A percentile compares a stretch with the other conserved stretches of the same genome.
Conservation (phyloP, 2,888 invertebrate species). For the Pilophorus perplexus region DNA sequence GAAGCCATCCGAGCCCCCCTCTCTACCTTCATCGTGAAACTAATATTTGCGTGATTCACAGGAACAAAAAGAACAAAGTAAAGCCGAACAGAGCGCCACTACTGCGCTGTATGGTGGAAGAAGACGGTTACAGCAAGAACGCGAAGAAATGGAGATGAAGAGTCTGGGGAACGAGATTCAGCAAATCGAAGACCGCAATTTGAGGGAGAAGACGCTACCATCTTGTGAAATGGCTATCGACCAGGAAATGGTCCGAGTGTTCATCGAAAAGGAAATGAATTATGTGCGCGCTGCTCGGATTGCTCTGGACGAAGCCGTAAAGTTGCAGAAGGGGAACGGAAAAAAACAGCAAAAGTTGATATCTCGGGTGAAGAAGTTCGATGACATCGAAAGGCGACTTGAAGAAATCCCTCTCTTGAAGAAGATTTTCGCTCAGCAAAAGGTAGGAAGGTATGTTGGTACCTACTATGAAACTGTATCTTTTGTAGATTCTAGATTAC, state of each 20-base stretch:
- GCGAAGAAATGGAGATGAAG: constrained; percentile 84
- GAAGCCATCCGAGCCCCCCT: too few relatives aligned
- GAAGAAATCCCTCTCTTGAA: constrained; percentile 92
- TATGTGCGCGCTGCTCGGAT: constrained; percentile 94
- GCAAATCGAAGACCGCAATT: constrained; percentile 80
- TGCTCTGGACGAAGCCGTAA: constrained; percentile 86
- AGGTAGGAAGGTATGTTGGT: too few relatives aligned
- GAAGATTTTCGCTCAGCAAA: constrained; percentile 79
- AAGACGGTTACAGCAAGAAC: constrained; percentile 79
- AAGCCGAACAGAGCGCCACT: constrained; percentile 57
- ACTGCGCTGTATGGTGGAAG: constrained; percentile 81
- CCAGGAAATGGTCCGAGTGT: constrained; percentile 79
- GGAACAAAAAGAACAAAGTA: constrained; percentile 73
- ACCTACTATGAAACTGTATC: too few relatives aligned
- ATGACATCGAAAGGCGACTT: constrained; percentile 88
- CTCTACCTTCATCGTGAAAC: neutral
- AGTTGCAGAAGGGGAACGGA: constrained; percentile 88
- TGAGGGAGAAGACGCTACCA: constrained; percentile 87
- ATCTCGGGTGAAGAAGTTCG: constrained; percentile 95
- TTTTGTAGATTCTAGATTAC: too few relatives aligned
- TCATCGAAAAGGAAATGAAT: constrained; percentile 67
- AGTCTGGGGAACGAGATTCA: constrained; percentile 82
- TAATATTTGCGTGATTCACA: constrained; percentile 27
- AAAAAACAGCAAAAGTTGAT: constrained; percentile 89
- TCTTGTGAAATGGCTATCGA: constrained; percentile 90